phyloP scores from a whole-genome alignment of 2,888 invertebrate genomes.

The Trichacis sp. region DNA sequence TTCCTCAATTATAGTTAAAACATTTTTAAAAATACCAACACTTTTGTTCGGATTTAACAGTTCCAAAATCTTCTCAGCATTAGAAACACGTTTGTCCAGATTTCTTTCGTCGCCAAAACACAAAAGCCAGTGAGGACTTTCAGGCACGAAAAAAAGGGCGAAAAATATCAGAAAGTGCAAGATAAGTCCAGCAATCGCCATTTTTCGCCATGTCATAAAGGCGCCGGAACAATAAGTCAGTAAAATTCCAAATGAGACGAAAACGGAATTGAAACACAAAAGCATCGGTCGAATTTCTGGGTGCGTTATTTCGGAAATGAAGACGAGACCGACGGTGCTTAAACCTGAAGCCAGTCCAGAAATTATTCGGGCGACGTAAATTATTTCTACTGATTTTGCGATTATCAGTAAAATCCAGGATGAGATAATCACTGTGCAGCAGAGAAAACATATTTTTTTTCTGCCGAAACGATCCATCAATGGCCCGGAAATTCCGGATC shows the following conservation, averaged over 20 bases:
- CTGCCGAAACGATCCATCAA: slow-evolving; percentile 73
- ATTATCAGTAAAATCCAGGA: slow-evolving; percentile 70
- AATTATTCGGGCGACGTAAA: slow-evolving; percentile 71
- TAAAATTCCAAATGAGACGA: slow-evolving; percentile 73
- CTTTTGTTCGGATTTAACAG: slow-evolving; percentile 67
- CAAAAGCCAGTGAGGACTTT: slow-evolving; percentile 74
- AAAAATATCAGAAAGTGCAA: slow-evolving; percentile 63
- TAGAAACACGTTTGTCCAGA: slow-evolving; percentile 41
- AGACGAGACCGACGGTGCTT: slow-evolving; percentile 71
- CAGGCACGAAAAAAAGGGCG: slow-evolving; percentile 69
- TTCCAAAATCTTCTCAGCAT: slow-evolving; percentile 65
- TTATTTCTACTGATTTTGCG: slow-evolving; percentile 67
- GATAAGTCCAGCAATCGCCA: slow-evolving; percentile 69
- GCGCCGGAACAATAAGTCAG: slow-evolving; percentile 71
- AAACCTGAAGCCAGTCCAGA: slow-evolving; percentile 72
- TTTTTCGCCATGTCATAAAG: slow-evolving; percentile 70
- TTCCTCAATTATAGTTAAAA: too few species aligned
- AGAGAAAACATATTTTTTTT: slow-evolving; percentile 67
- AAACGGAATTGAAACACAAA: slow-evolving; percentile 72
- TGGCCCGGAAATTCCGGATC: slow-evolving; percentile 71
- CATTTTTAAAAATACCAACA: too few species aligned
- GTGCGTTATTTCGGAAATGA: slow-evolving; percentile 71
- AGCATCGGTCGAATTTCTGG: slow-evolving; percentile 71
- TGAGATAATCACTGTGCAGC: slow-evolving; percentile 69
- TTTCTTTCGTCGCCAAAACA: slow-evolving; percentile 64